These are phyloP conservation scores for Phalloptychus januarius DNA, from an alignment of 2,797 vertebrate species.

Conservation along the genomic window DNA sequence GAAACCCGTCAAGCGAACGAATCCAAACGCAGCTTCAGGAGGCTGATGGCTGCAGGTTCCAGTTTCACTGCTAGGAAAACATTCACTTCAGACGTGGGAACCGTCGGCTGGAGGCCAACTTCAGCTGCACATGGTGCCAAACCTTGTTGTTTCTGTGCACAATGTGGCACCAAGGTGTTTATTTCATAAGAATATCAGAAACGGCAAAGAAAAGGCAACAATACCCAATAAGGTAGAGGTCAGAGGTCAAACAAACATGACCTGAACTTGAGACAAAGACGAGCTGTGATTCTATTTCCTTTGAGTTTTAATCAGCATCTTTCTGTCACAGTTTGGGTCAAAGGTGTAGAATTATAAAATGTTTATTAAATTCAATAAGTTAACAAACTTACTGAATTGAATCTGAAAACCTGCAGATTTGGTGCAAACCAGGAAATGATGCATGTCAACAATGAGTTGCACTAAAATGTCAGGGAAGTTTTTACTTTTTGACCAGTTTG, in stretches of 20 bases:
- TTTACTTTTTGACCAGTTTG: neutral
- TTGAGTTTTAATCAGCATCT: neutral
- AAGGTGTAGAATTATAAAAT: neutral
- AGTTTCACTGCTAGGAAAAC: conserved; percentile 15
- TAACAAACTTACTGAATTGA: neutral
- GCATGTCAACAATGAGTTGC: neutral
- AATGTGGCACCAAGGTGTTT: neutral
- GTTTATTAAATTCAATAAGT: neutral
- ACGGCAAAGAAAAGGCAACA: neutral
- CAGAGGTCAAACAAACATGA: neutral
- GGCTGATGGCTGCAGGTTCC: conserved; percentile 1
- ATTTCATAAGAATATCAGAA: neutral
- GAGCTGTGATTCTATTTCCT: neutral
- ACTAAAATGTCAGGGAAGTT: neutral
- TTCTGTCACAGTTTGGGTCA: neutral
- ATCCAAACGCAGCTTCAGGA: neutral
- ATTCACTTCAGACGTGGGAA: conserved; percentile 1
- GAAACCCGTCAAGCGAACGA: neutral
- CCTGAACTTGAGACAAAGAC: neutral
- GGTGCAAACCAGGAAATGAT: neutral
- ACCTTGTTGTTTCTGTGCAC: neutral
- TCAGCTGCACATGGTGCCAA: neutral
- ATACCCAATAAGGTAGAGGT: neutral
- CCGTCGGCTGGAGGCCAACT: neutral
- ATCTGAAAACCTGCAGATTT: neutral